Base-by-base conservation (phyloP, 1,140 invertebrate genomes). In the Portunus trituberculatus region DNA sequence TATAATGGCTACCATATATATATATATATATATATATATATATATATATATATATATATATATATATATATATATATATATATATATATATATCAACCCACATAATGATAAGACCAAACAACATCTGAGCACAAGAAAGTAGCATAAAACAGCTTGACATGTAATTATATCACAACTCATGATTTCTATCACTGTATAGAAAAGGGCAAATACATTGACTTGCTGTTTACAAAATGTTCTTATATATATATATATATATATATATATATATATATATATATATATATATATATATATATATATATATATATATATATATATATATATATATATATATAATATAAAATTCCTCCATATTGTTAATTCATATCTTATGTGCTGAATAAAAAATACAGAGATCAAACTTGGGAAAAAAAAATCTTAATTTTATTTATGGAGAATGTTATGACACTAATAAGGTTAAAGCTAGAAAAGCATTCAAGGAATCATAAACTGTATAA, bases 231-330 rank as follows among this genome's bases (percentile, higher is more conserved):
- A 91, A 48, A 59, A 45, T 6, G 10, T 52, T 52, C 14, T 12
- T 48, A 91, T 48, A 48, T 91, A 91, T 48, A 14, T 46, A 46
- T 52, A 91, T 90, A 29, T 32, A 10, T 90, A 31, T 90, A 90
- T 90, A 90, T 90, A 90, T 90, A 46, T 91, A 91, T 91, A 91
- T 91, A 91, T 91, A 91, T 91, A 91, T 91, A 91, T 91, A 91
- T 91, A 91, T 91, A 91, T 86, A 86, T 86, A 86, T 86, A 86
- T 86, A 86, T 86, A 86, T 86, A 86, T 86, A 86, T 86, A 86
- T 86, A 86, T 86, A 86, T 86, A 31, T 39, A 86, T 39, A 59
- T 59, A 59, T 59, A 59, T 59, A 59, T 59, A 59, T 59, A 59
- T 59, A 59, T 59, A 59, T 59, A 59, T 59, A 59, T 59, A 59